Evolutionary conservation across 2,797 vertebrate species (phyloP), one percentile per base, ranked within the genome.

Genomic region (Siniperca scherzeri): DNA sequence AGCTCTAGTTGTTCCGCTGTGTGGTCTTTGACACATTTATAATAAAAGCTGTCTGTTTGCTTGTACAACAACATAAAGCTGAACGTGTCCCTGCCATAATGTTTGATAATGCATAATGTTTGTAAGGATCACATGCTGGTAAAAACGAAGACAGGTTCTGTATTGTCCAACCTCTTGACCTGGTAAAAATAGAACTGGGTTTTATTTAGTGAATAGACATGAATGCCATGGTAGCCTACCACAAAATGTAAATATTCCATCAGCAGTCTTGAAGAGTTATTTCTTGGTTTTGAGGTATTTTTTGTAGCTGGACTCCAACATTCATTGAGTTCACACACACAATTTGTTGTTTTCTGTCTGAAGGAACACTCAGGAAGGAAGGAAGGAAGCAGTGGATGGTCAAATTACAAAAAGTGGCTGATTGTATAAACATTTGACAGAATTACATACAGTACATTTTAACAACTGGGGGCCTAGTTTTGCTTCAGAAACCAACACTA

Each of bases 381-480:
- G 78, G 85, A 84, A 86, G 76, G 66, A 82, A 80, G 72, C 33
- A 60, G 74, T 40, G 25, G 40, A 73, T 33, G 44, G 53, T 71
- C 40, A 82, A 33, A 67, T 81, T 65, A 72, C 55, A 59, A 19
- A 78, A 77, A 70, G 40, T 46, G 48, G 10, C 46, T 50, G 70
- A 86, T 85, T 76, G 17, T 77, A 70, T 76, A 84, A 89, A 76
- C 65, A 78, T 65, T 70, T 9, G 21, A 22, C 55, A 66, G n/a
- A 76, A 74, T 53, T 36, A 46, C 57, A 52, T n/a, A 4, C n/a
- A 9, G 30, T 21, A 13, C n/a, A 38, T 46, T 59, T 3, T 62
- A 21, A 53, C 10, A 59, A 22, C 69, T 19, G 1, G 9, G 56
- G 36, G 27, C 50, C 22, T 44, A 9, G 8, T 67, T 76, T 78